These are phyloP conservation scores for Conger conger DNA, from an alignment of 2,113 vertebrate genomes.

Conservation along the genomic window DNA sequence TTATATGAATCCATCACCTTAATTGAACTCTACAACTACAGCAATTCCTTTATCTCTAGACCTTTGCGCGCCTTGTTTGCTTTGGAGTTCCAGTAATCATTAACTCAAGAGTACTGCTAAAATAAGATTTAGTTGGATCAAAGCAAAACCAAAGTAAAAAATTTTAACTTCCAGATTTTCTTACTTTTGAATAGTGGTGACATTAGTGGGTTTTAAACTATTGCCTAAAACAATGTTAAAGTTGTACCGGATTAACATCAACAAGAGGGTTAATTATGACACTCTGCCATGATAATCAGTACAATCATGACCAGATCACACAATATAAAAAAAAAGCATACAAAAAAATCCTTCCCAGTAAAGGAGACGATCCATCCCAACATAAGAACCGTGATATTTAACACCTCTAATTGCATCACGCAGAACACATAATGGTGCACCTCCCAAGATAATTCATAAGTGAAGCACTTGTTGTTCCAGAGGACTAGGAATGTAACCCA, in stretches of 20 bases:
- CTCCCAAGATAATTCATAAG: not conserved
- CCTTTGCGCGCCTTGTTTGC: not conserved
- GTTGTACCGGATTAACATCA: not conserved
- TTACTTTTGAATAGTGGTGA: not conserved
- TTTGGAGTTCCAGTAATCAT: not conserved
- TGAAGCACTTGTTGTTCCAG: not conserved
- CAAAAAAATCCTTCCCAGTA: not conserved
- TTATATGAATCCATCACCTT: constrained; percentile 24
- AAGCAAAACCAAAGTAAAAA: not conserved
- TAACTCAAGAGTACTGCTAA: not conserved
- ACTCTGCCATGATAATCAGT: not conserved
- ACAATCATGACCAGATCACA: not conserved
- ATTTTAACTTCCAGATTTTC: not conserved
- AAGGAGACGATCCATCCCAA: not conserved
- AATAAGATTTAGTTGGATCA: not conserved
- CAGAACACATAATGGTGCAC: not conserved
- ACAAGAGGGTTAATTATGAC: not conserved
- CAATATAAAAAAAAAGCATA: not conserved
- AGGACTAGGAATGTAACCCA: not conserved
- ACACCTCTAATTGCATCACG: not conserved
- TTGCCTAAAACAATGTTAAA: not conserved
- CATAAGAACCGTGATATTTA: not conserved
- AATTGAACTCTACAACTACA: constrained; percentile 11
- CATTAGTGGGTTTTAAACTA: not conserved
- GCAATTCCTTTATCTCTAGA: not conserved